A percentile compares a stretch with the other conserved stretches of the same genome.
Conservation (phyloP, 2,888 invertebrate species). For the Chloroclysta siterata region DNA sequence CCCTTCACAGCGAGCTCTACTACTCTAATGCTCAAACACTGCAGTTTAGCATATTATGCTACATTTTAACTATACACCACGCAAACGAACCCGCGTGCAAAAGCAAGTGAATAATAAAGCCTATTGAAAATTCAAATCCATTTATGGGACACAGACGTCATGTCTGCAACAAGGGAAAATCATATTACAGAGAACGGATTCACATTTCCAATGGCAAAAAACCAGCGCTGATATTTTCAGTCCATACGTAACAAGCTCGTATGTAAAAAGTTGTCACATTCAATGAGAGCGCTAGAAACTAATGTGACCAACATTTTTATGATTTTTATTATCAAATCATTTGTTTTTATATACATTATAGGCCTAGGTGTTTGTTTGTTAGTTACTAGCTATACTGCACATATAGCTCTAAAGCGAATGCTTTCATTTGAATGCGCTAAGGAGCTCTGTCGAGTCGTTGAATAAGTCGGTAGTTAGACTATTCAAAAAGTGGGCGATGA, state of each 20-base stretch:
- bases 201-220: slow-evolving; percentile 32
- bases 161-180: slow-evolving; percentile 28
- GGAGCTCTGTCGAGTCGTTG: no score
- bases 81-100: background rate
- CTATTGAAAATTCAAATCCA: slow-evolving; percentile 15
- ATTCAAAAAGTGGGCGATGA: no score
- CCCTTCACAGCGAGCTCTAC: no score
- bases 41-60: no score
- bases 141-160: slow-evolving; percentile 19
- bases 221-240: slow-evolving; percentile 22
- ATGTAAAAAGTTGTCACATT: slow-evolving; percentile 38
- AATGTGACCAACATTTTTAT: slow-evolving; percentile 17
- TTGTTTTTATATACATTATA: background rate
- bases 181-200: slow-evolving; percentile 28
- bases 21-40: no score
- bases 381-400: no score
- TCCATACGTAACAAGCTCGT: slow-evolving; percentile 35
- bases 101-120: slow-evolving; percentile 4
- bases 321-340: background rate
- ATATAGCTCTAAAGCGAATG: no score
- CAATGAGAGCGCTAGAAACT: slow-evolving; percentile 30
- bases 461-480: no score
- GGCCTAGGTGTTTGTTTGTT: no score
- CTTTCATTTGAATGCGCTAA: no score
- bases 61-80: background rate